Base-by-base conservation (phyloP, 2,113 vertebrate species). In the Corynorhinus townsendii region DNA sequence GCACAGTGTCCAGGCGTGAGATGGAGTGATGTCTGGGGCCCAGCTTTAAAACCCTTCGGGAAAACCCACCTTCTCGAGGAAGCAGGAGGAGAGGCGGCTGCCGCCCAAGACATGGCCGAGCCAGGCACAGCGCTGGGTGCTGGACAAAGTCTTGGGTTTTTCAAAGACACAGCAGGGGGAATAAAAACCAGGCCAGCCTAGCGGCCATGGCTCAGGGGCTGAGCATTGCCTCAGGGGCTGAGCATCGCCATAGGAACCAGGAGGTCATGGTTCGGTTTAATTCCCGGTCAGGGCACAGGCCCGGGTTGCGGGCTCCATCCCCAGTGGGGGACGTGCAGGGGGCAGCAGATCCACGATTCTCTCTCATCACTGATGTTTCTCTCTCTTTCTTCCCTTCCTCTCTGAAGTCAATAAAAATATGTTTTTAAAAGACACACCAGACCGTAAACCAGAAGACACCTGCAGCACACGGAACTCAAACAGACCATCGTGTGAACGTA, bases 91-190 rank as follows among this genome's bases (percentile, higher is more conserved):
- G 24, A 24, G 43, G n/a, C 66, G 3, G 28, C 16, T 35, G 66
- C 4, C 16, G 5, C 66, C 64, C 66, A 33, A 15, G 17, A 19
- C 7, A 7, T 68, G 66, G 33, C 68, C 35, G 16, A 15, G 30
- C 0, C 1, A 1, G 28, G 7, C 7, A 17, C 28, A 30, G 49
- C 10, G 62, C 19, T 1, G 8, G 66, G 26, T 0, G 0, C 0
- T 0, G 0, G 26, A 9, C 3, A 30, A 52, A 33, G 24, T 20
- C 45, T 38, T 43, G 6, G 35, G 8, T 45, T 79, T 45, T 26
- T 17, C 71, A 26, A 66, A 76, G 45, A 76, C 33, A 84, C 43
- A 15, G 73, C 4, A 12, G 28, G 3, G 2, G 12, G 45, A 33
- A 30, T 26, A 30, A 33, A 72, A n/a, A 66, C 19, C 4, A 68